Evolutionary conservation across 2,113 vertebrate genomes (phyloP).

Genomic region (Malurus alboscapulatus): DNA sequence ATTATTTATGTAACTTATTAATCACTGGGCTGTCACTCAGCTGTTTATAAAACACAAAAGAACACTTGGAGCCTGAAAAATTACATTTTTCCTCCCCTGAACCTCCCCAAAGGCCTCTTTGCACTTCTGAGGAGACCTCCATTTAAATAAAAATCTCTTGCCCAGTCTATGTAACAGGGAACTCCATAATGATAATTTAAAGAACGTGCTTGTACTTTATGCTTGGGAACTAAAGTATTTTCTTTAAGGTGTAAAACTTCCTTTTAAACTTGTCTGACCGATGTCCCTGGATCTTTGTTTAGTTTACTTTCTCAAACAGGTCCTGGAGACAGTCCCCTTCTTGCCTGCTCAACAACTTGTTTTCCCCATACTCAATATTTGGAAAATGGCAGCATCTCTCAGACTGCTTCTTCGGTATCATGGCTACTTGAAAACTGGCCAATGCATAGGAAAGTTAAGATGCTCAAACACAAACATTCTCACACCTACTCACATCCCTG

Average conservation of each 20-base stretch:
- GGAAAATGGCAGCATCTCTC: not conserved
- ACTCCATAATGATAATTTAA: conserved; percentile 29
- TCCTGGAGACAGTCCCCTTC: not conserved
- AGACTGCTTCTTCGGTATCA: not conserved
- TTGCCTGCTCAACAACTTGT: not conserved
- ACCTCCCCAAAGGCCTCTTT: conserved; percentile 55
- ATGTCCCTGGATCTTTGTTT: not conserved
- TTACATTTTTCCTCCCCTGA: conserved; percentile 62
- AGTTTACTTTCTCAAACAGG: not conserved
- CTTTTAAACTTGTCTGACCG: not conserved
- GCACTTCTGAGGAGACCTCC: conserved; percentile 41
- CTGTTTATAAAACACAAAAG: conserved; percentile 68
- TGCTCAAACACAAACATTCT: not conserved
- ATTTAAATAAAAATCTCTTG: conserved; percentile 61
- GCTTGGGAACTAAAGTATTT: not conserved
- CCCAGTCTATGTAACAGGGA: conserved; percentile 2
- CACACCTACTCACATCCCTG: not conserved
- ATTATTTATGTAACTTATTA: conserved; percentile 73
- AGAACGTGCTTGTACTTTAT: not conserved
- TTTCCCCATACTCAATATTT: not conserved
- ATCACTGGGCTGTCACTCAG: conserved; percentile 59
- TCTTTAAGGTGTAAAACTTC: conserved; percentile 11
- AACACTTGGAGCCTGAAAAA: conserved; percentile 68
- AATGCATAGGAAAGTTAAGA: not conserved
- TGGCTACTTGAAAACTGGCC: not conserved